Evolutionary conservation across 2,888 invertebrate genomes (phyloP), one percentile per base, ranked within the genome.

Genomic region (Busseola fusca): DNA sequence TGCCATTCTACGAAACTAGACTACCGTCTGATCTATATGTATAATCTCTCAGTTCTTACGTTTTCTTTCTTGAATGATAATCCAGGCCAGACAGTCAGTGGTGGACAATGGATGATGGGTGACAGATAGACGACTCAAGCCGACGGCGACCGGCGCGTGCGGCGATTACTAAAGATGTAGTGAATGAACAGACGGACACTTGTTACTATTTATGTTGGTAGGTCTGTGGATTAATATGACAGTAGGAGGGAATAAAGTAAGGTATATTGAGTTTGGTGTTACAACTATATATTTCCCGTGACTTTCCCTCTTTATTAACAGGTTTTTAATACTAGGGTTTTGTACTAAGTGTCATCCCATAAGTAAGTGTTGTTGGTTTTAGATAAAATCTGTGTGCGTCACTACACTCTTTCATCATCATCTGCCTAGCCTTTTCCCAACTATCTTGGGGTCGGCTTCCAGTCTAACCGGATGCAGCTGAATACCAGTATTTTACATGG

Each of bases 101-200:
- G n/a, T n/a, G 64, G 62, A 76, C 72, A 69, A 72, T 70, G 70
- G 63, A 57, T 79, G 65, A 69, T 65, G 42, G 64, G 56, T 79
- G 81, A 69, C 77, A 66, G 69, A 81, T 69, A 77, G 81, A 57
- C 73, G 72, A 64, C 50, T 30, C 58, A 50, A 64, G 57, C 12
- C 66, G 69, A 57, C 79, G 56, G 59, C 72, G 18, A 45, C 9
- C 62, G 21, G 73, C 69, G 77, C 79, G 81, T 69, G 79, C 66
- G 48, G 4, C 21, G 81, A 30, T 48, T 80, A 72, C 66, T 27
- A 73, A 80, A 54, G 37, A 12, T 14, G 14, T 77, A 65, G 57
- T 81, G 69, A 80, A 80, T 81, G 79, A 69, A 80, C 69, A 2
- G 69, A 57, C 59, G 30, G 34, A 45, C 7, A 48, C 18, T 59